Percentiles rank a stretch among this genome's conserved stretches.
Conservation (phyloP, 2,888 invertebrate genomes). For the Euplagia quadripunctaria region DNA sequence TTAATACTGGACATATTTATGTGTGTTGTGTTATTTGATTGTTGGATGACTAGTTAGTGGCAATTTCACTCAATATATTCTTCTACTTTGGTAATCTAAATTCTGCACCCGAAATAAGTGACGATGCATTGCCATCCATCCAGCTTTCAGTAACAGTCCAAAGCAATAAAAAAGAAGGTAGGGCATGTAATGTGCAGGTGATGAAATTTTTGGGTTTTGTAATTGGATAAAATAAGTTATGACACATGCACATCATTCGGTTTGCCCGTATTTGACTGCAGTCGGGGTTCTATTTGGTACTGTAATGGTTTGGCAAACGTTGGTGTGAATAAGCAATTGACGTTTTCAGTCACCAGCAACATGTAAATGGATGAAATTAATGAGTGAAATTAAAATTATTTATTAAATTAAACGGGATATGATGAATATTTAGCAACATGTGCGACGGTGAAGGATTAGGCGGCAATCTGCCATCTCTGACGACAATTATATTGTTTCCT, state of each 20-base stretch:
- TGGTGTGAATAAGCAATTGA: not conserved
- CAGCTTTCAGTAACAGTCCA: not conserved
- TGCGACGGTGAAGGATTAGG: no score
- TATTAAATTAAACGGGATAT: not conserved
- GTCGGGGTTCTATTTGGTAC: not conserved
- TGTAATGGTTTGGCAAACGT: not conserved
- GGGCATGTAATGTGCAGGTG: not conserved
- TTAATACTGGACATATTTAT: constrained; percentile 4
- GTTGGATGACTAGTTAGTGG: not conserved
- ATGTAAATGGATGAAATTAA: not conserved
- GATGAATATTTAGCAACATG: not conserved
- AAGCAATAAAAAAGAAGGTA: not conserved
- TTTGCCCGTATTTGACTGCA: not conserved
- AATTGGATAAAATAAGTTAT: not conserved
- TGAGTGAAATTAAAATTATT: not conserved
- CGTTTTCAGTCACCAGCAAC: not conserved
- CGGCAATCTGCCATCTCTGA: no score
- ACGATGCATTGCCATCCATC: not conserved
- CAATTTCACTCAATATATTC: not conserved
- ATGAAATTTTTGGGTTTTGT: not conserved
- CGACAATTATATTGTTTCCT: no score
- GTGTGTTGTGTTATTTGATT: constrained; percentile 1
- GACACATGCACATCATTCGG: not conserved
- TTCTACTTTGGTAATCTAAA: not conserved
- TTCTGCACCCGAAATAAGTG: not conserved